A percentile compares a stretch with the other conserved stretches of the same genome.
These are phyloP conservation scores for Ips typographus DNA, from an alignment of 1,140 invertebrate genomes.

Conservation along the genomic window DNA sequence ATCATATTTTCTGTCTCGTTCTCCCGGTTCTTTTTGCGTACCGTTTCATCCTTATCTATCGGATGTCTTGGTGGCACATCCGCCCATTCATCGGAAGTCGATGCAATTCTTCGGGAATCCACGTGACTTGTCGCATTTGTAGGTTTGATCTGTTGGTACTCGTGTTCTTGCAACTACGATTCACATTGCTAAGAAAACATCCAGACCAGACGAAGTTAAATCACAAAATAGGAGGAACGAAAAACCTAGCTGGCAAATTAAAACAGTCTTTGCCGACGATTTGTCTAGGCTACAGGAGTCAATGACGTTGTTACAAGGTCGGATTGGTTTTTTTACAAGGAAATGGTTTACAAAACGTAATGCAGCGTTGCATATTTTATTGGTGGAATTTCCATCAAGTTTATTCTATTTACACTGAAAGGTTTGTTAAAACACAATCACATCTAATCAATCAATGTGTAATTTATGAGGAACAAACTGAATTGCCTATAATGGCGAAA, in stretches of 20 bases:
- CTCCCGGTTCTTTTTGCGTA: neutral
- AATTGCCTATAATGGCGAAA: too few relatives aligned
- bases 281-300: slow-evolving; percentile 4
- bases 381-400: neutral
- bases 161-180: neutral
- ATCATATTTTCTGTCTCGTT: slow-evolving; percentile 50
- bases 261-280: neutral
- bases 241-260: too few relatives aligned
- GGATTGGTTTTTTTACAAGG: neutral
- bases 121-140: slow-evolving; percentile 29
- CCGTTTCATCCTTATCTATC: slow-evolving; percentile 41
- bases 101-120: slow-evolving; percentile 32
- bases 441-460: too few relatives aligned
- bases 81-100: slow-evolving; percentile 20
- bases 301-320: slow-evolving; percentile 12
- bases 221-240: too few relatives aligned
- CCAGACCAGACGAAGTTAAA: too few relatives aligned
- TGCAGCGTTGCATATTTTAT: neutral
- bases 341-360: slow-evolving; percentile 6
- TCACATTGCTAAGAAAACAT: neutral
- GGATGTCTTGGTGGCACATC: slow-evolving; percentile 40
- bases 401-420: neutral
- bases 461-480: too few relatives aligned
- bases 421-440: too few relatives aligned
- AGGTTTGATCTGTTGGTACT: neutral